Conservation (phyloP, 2,797 vertebrate genomes). For the Gobio occitaniae region DNA sequence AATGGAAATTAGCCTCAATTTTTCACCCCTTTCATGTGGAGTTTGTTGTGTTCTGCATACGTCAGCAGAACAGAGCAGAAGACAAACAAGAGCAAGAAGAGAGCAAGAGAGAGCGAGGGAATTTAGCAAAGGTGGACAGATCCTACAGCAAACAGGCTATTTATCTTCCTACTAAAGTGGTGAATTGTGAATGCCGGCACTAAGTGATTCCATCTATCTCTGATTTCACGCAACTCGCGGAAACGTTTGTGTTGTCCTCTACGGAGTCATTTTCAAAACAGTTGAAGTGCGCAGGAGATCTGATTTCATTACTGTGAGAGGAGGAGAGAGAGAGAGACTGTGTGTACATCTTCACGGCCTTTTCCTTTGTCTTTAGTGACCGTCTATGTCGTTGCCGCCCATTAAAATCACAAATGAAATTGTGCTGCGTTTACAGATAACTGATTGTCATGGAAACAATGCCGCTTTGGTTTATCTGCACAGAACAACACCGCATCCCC, state of each 20-base stretch:
- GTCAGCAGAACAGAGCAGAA: constrained; percentile 62
- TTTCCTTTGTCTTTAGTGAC: constrained; percentile 34
- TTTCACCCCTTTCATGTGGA: constrained; percentile 38
- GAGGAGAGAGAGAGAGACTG: not conserved
- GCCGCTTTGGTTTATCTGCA: constrained; percentile 8
- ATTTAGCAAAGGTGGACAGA: constrained; percentile 41
- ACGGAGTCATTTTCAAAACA: constrained; percentile 47
- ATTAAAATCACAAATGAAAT: constrained; percentile 53
- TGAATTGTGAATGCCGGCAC: constrained; percentile 51
- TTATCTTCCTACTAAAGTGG: constrained; percentile 47
- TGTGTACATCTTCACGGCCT: constrained; percentile 24
- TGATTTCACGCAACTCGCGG: constrained; percentile 46
- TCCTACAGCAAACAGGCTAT: constrained; percentile 23
- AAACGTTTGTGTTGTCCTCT: constrained; percentile 37
- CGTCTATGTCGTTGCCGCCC: constrained; percentile 28
- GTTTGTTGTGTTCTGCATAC: constrained; percentile 55
- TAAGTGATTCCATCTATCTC: constrained; percentile 57
- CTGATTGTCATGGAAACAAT: constrained; percentile 54
- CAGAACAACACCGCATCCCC: constrained; percentile 30
- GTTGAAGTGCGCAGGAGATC: constrained; percentile 30
- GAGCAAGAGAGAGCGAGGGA: constrained; percentile 8
- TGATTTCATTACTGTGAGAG: constrained; percentile 45
- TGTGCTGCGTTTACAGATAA: constrained; percentile 47
- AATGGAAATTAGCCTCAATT: constrained; percentile 60
- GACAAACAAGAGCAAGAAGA: constrained; percentile 18